Evolutionary conservation across 2,113 vertebrate genomes (phyloP).

Genomic region (Coryphaenoides rupestris): DNA sequence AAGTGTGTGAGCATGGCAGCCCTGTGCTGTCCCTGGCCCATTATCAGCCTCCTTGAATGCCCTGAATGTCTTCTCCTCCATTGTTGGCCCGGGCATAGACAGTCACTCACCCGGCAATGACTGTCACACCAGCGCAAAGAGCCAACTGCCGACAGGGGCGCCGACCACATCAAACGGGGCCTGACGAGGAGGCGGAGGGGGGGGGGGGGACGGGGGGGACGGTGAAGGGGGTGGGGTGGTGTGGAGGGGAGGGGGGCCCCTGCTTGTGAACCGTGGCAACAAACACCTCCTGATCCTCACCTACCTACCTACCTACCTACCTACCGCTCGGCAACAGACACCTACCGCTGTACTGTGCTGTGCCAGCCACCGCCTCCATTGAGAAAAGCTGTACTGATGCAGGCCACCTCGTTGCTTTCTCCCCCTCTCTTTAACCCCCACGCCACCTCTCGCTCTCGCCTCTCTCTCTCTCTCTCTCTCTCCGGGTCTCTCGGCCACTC

Average conservation of each 20-base stretch:
- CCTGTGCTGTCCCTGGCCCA: slow-evolving; percentile 68
- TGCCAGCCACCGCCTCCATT: slow-evolving; percentile 55
- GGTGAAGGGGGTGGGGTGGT: too few relatives aligned
- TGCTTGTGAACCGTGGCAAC: slow-evolving; percentile 71
- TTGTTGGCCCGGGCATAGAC: slow-evolving; percentile 74
- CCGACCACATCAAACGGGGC: slow-evolving; percentile 73
- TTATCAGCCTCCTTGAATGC: slow-evolving; percentile 73
- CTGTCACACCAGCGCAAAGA: slow-evolving; percentile 76
- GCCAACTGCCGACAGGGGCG: slow-evolving; percentile 70
- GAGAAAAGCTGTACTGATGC: slow-evolving; percentile 71
- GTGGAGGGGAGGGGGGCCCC: too few relatives aligned
- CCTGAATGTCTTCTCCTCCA: slow-evolving; percentile 74
- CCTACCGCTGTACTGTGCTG: slow-evolving; percentile 62
- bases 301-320: too few relatives aligned
- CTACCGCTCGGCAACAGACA: slow-evolving; percentile 68
- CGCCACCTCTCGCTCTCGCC: background rate
- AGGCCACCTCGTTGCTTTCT: slow-evolving; percentile 64
- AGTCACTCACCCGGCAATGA: slow-evolving; percentile 78
- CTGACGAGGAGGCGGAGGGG: slow-evolving; percentile 62
- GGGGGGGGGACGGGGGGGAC: too few relatives aligned
- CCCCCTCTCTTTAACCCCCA: background rate
- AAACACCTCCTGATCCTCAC: slow-evolving; percentile 75
- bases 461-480: background rate
- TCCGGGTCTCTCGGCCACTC: background rate
- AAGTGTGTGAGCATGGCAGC: slow-evolving; percentile 69